Conservation (phyloP, 2,888 invertebrate species). For the Phlogophora meticulosa region DNA sequence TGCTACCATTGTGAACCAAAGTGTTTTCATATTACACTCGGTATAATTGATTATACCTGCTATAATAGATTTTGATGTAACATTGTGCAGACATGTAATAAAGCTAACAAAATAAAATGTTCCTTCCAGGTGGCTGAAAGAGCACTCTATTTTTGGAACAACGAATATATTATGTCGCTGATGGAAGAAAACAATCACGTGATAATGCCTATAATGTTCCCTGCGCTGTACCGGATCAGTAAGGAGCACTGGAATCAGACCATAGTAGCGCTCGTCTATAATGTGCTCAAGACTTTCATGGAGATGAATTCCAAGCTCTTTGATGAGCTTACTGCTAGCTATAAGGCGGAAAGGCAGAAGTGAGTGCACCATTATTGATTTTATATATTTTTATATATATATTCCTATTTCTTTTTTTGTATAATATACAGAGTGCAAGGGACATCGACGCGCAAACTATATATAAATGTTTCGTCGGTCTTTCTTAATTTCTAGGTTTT, state of each 20-base stretch:
- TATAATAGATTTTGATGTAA: background rate
- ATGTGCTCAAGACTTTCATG: slow-evolving; percentile 99
- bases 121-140: slow-evolving; percentile 98
- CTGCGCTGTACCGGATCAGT: slow-evolving; percentile 99
- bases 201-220: slow-evolving; percentile 99
- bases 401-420: background rate
- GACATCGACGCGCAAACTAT: too few relatives aligned
- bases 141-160: slow-evolving; percentile 99
- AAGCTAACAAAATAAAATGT: background rate
- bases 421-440: background rate
- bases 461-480: too few relatives aligned
- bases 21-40: background rate
- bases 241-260: slow-evolving; percentile 99
- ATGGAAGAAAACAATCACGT: slow-evolving; percentile 99
- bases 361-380: slow-evolving; percentile 88
- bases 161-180: slow-evolving; percentile 99
- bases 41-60: background rate
- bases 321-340: slow-evolving; percentile 99
- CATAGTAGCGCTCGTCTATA: slow-evolving; percentile 99
- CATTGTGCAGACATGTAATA: background rate
- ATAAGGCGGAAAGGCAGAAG: slow-evolving; percentile 99
- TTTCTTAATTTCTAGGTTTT: too few relatives aligned
- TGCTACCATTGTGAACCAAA: background rate
- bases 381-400: background rate
- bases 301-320: slow-evolving; percentile 99